Evolutionary conservation across 2,113 vertebrate genomes (phyloP).

Genomic region (Strigops habroptila): DNA sequence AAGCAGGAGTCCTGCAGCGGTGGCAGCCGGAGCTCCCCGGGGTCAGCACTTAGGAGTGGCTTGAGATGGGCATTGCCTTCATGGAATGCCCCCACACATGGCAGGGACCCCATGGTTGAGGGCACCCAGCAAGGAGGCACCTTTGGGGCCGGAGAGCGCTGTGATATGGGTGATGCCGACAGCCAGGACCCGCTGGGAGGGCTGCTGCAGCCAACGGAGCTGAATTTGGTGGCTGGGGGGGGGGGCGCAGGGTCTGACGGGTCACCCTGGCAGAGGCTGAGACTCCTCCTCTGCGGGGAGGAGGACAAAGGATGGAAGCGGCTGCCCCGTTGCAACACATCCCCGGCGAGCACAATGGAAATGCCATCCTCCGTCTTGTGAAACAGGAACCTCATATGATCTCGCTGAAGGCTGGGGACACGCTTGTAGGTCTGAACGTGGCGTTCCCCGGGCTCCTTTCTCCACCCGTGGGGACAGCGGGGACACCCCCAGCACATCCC

Average conservation of each 20-base stretch:
- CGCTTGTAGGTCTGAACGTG: slow-evolving; percentile 51
- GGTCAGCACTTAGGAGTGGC: not conserved
- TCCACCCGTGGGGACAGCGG: not conserved
- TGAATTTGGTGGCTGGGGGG: not conserved
- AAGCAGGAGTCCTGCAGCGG: not conserved
- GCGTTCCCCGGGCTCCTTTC: not conserved
- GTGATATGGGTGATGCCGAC: not conserved
- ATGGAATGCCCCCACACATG: accelerated
- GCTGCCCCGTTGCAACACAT: slow-evolving; percentile 49
- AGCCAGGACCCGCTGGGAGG: not conserved
- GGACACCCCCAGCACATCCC: not conserved
- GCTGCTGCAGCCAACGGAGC: not conserved
- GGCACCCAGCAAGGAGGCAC: not conserved
- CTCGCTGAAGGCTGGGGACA: slow-evolving; percentile 45
- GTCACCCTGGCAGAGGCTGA: slow-evolving; percentile 51
- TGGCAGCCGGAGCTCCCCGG: not conserved
- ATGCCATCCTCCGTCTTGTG: slow-evolving; percentile 61
- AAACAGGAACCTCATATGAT: slow-evolving; percentile 64
- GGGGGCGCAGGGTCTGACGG: not conserved
- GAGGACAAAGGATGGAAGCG: slow-evolving; percentile 64
- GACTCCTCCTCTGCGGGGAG: slow-evolving; percentile 61
- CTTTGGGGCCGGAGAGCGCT: not conserved
- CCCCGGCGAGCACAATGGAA: slow-evolving; percentile 63
- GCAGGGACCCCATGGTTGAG: accelerated
- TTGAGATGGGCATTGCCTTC: not conserved